A percentile compares a stretch with the other conserved stretches of the same genome.
Evolutionary conservation across 2,888 invertebrate genomes (phyloP).

Genomic region (Xylota segnis): DNA sequence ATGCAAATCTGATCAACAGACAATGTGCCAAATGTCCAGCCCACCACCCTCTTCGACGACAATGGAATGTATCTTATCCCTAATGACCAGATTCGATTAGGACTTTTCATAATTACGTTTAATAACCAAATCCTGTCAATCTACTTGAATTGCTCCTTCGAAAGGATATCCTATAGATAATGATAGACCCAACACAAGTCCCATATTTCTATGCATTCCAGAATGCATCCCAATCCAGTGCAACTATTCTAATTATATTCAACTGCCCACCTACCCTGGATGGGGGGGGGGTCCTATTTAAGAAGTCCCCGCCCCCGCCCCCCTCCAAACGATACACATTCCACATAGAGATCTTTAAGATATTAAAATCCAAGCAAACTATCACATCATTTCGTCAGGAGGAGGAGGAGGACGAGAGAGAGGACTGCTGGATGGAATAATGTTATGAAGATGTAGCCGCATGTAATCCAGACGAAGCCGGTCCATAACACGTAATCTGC

Average conservation of each 20-base stretch:
- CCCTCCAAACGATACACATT: neutral
- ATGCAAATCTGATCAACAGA: too few relatives aligned
- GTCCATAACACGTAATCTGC: conserved; percentile 44
- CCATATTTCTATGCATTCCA: neutral
- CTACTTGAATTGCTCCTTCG: neutral
- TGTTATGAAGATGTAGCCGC: conserved; percentile 65
- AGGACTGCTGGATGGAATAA: conserved; percentile 30
- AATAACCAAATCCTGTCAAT: neutral
- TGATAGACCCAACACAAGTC: neutral
- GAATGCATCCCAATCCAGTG: neutral
- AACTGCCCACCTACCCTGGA: too few relatives aligned
- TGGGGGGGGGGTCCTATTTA: too few relatives aligned
- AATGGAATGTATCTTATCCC: too few relatives aligned
- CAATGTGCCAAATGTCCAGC: too few relatives aligned
- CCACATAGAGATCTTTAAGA: conserved; percentile 54
- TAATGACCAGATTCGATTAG: too few relatives aligned
- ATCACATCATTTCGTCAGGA: conserved; percentile 51
- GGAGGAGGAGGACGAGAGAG: too few relatives aligned
- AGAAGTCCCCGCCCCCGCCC: neutral
- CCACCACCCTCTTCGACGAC: too few relatives aligned
- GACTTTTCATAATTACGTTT: neutral
- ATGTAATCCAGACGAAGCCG: conserved; percentile 54
- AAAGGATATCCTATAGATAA: neutral
- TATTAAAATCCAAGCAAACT: conserved; percentile 59
- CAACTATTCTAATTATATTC: neutral